Percentiles rank a stretch among this genome's conserved stretches.
phyloP scores from a whole-genome alignment of 2,113 vertebrate species.

The Sinocyclocheilus anshuiensis region DNA sequence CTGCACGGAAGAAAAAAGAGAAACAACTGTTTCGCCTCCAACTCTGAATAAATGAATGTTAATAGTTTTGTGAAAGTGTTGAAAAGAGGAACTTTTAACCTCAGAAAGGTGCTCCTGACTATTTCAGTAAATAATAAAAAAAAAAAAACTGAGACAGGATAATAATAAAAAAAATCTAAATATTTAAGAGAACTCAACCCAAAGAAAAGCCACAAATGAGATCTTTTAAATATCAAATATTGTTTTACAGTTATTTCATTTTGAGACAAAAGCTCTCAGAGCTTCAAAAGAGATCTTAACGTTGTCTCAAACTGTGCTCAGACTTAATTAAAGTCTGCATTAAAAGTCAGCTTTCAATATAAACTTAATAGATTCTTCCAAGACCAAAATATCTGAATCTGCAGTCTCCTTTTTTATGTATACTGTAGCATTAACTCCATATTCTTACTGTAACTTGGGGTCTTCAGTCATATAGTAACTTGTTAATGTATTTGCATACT shows the following conservation, averaged over 20 bases:
- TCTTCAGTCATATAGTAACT: no score
- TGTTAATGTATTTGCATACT: no score
- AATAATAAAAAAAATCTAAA: neutral
- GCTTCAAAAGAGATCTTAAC: no score
- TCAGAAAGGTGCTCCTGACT: conserved; percentile 9
- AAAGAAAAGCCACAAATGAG: neutral
- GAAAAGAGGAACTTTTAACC: conserved; percentile 36
- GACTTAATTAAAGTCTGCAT: no score
- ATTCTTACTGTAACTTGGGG: no score
- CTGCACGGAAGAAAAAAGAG: conserved; percentile 31
- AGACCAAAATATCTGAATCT: no score
- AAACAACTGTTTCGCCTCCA: conserved; percentile 44
- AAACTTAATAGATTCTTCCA: no score
- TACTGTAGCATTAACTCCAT: no score
- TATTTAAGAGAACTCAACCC: neutral
- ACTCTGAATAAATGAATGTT: conserved; percentile 44
- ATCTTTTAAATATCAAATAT: neutral
- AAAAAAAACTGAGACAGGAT: neutral
- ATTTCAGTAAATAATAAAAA: neutral
- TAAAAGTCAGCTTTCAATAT: no score
- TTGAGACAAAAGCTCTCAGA: neutral
- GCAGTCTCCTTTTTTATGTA: no score
- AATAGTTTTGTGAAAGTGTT: conserved; percentile 29
- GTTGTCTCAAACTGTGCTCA: no score
- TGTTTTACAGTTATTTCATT: neutral